A percentile compares a stretch with the other conserved stretches of the same genome.
phyloP scores from a whole-genome alignment of 1,140 invertebrate genomes.

The Limonius californicus region DNA sequence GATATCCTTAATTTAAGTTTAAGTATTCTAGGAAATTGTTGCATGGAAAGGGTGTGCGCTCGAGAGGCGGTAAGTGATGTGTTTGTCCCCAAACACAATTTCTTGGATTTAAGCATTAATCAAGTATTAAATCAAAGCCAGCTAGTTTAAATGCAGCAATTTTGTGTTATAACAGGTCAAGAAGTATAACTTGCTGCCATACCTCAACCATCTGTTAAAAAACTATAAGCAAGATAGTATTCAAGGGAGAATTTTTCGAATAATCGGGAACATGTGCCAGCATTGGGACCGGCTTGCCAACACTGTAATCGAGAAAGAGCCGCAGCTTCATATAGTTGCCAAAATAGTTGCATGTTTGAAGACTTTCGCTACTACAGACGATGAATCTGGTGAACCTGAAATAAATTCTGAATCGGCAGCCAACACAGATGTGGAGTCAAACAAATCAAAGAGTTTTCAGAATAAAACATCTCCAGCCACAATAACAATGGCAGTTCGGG shows the following conservation, averaged over 20 bases:
- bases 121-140: too few species aligned
- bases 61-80: constrained; percentile 34
- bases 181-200: constrained; percentile 33
- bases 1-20: constrained; percentile 49
- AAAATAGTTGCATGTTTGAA: constrained; percentile 28
- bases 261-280: constrained; percentile 42
- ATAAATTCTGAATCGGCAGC: constrained; percentile 12
- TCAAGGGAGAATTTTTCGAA: constrained; percentile 40
- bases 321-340: constrained; percentile 33
- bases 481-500: constrained; percentile 31
- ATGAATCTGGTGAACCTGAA: too few species aligned
- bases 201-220: constrained; percentile 36
- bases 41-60: constrained; percentile 49
- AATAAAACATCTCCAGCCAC: constrained; percentile 33
- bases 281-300: constrained; percentile 33
- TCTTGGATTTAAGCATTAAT: too few species aligned
- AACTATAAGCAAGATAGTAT: constrained; percentile 42
- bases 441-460: too few species aligned
- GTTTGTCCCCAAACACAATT: too few species aligned
- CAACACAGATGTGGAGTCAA: constrained; percentile 16
- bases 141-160: background rate
- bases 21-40: constrained; percentile 57
- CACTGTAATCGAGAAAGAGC: constrained; percentile 34
- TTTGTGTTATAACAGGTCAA: constrained; percentile 33
- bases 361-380: too few species aligned